A percentile compares a stretch with the other conserved stretches of the same genome.
These are phyloP conservation scores for Agrilus mali DNA, from an alignment of 2,888 invertebrate species.

Conservation along the genomic window DNA sequence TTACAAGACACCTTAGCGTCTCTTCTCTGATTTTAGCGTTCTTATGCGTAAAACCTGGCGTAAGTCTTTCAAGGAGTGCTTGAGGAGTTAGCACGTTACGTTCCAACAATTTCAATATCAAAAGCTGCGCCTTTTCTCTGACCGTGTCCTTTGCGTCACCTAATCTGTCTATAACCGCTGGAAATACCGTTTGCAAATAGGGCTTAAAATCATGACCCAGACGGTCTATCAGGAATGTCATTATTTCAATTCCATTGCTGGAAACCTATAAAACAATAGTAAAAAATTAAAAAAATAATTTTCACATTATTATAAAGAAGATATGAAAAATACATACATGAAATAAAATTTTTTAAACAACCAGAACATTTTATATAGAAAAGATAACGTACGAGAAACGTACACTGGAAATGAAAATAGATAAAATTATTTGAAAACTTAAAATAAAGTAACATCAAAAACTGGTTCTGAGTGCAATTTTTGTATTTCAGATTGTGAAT, in stretches of 20 bases:
- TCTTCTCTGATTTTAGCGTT: slow-evolving; percentile 89
- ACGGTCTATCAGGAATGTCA: slow-evolving; percentile 73
- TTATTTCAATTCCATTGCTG: slow-evolving; percentile 79
- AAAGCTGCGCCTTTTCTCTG: slow-evolving; percentile 60
- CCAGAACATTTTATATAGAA: no score
- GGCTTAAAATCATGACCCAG: slow-evolving; percentile 80
- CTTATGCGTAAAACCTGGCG: slow-evolving; percentile 66
- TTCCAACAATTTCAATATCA: slow-evolving; percentile 61
- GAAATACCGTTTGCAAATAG: slow-evolving; percentile 71
- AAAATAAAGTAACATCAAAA: no score
- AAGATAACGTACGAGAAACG: no score
- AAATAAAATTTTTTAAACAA: no score
- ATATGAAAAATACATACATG: no score
- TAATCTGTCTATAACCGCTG: slow-evolving; percentile 70
- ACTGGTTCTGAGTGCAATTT: no score
- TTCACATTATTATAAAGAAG: no score
- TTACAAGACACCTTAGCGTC: slow-evolving; percentile 68
- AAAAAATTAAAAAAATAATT: not conserved
- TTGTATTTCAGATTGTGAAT: no score
- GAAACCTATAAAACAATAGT: slow-evolving; percentile 55
- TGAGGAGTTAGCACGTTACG: slow-evolving; percentile 56
- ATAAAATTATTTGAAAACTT: no score
- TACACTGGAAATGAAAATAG: no score
- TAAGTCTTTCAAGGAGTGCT: slow-evolving; percentile 58
- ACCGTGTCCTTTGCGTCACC: slow-evolving; percentile 36